Evolutionary conservation across 2,113 vertebrate genomes (phyloP).

Genomic region (Gopherus flavomarginatus): DNA sequence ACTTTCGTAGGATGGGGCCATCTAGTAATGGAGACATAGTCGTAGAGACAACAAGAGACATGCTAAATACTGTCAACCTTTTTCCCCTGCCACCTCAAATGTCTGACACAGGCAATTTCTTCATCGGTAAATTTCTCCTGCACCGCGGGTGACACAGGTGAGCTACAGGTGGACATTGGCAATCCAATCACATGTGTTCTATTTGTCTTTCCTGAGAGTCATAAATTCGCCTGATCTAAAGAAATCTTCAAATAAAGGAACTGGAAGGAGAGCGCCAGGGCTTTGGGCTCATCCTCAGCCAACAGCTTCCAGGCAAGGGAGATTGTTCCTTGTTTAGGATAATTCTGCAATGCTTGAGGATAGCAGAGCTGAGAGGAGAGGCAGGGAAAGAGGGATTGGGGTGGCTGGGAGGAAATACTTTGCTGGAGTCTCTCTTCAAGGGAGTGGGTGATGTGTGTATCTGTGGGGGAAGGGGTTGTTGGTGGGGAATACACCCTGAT

Average conservation of each 20-base stretch:
- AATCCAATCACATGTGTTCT: slow-evolving; percentile 8
- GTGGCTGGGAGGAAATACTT: background rate
- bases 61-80: slow-evolving; percentile 7
- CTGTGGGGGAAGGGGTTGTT: background rate
- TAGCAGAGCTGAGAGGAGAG: slow-evolving; percentile 32
- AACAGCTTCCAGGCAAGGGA: slow-evolving; percentile 42
- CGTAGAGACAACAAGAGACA: background rate
- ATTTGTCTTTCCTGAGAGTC: slow-evolving; percentile 39
- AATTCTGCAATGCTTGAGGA: background rate
- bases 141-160: slow-evolving; percentile 21
- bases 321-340: slow-evolving; percentile 13
- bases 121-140: slow-evolving; percentile 8
- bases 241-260: slow-evolving; percentile 40
- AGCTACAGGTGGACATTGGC: slow-evolving; percentile 27
- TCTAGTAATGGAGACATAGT: background rate
- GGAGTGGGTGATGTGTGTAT: background rate
- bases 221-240: slow-evolving; percentile 32
- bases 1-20: background rate
- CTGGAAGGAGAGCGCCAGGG: slow-evolving; percentile 36
- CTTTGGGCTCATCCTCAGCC: slow-evolving; percentile 37
- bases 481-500: slow-evolving; percentile 8
- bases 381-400: background rate
- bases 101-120: background rate
- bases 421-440: background rate
- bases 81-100: slow-evolving; percentile 14